phyloP scores from a whole-genome alignment of 2,888 invertebrate species.

The Cremastinae sp. region DNA sequence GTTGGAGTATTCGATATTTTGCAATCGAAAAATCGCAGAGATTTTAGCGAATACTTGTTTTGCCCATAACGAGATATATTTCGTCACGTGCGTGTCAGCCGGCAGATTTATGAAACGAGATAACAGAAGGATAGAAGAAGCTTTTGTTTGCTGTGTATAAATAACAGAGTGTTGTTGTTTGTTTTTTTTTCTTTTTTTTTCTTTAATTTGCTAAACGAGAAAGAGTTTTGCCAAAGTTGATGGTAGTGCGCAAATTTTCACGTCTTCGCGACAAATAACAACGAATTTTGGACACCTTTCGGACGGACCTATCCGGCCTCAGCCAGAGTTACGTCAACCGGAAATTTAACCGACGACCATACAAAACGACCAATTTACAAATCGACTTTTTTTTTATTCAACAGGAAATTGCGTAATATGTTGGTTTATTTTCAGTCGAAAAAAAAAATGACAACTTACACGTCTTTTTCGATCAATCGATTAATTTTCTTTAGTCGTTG shows the following conservation, averaged over 20 bases:
- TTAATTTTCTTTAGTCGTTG: slow-evolving; percentile 16
- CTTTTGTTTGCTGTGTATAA: slow-evolving; percentile 5
- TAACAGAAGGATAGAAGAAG: slow-evolving; percentile 15
- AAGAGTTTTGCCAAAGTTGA: neutral
- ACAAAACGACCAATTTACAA: slow-evolving; percentile 43
- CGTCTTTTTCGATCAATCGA: slow-evolving; percentile 17
- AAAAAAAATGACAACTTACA: slow-evolving; percentile 19
- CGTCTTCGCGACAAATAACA: slow-evolving; percentile 33
- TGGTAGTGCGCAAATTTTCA: slow-evolving; percentile 17
- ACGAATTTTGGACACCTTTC: slow-evolving; percentile 47
- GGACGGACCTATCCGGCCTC: slow-evolving; percentile 39
- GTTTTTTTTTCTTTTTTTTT: too few relatives aligned
- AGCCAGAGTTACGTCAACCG: slow-evolving; percentile 37
- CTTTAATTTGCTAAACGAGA: slow-evolving; percentile 7
- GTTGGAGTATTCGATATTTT: neutral
- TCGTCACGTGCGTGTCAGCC: neutral
- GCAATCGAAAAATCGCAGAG: neutral
- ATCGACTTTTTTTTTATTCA: slow-evolving; percentile 19
- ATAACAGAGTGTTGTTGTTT: too few relatives aligned
- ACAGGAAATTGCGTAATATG: slow-evolving; percentile 48
- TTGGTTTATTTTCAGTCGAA: slow-evolving; percentile 2
- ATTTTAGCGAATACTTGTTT: neutral
- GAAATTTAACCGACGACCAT: slow-evolving; percentile 47
- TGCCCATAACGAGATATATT: neutral
- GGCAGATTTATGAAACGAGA: slow-evolving; percentile 2